These are phyloP conservation scores for Myotis daubentonii DNA, from an alignment of 2,797 vertebrate species.

Conservation along the genomic window DNA sequence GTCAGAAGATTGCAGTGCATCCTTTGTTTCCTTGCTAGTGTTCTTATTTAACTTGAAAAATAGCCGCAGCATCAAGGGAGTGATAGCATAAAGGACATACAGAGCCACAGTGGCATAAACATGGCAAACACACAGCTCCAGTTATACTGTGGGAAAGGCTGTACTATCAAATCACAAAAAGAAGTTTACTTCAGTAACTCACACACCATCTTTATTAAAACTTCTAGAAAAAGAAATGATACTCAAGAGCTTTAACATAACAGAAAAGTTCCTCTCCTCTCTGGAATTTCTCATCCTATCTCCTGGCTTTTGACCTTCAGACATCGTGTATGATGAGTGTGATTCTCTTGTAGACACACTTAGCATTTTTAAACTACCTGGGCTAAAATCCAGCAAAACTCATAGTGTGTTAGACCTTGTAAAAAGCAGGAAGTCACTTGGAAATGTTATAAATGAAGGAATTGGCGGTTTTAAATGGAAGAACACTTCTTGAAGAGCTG, in stretches of 20 bases:
- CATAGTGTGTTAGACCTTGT: neutral
- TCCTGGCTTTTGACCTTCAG: conserved; percentile 68
- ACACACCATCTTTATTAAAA: conserved; percentile 72
- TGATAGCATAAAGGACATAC: conserved; percentile 81
- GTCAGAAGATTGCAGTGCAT: conserved; percentile 81
- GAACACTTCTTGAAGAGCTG: neutral
- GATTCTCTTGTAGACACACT: conserved; percentile 43
- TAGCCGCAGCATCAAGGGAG: conserved; percentile 74
- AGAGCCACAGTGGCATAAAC: conserved; percentile 78
- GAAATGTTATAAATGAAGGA: conserved; percentile 33
- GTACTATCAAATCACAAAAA: conserved; percentile 38
- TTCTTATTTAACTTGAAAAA: conserved; percentile 85
- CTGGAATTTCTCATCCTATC: conserved; percentile 55
- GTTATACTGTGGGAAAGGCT: conserved; percentile 40
- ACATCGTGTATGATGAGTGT: neutral
- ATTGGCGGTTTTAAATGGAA: neutral
- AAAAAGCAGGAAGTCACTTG: neutral
- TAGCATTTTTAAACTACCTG: conserved; percentile 34
- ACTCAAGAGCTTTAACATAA: conserved; percentile 13
- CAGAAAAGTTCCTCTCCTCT: neutral
- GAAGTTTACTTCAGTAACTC: conserved; percentile 68
- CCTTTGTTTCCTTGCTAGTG: conserved; percentile 78
- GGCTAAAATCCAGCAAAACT: conserved; percentile 25
- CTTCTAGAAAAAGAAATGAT: conserved; percentile 67
- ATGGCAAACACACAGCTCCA: conserved; percentile 69